phyloP scores from a whole-genome alignment of 2,797 vertebrate species.

The Cyclura pinguis region DNA sequence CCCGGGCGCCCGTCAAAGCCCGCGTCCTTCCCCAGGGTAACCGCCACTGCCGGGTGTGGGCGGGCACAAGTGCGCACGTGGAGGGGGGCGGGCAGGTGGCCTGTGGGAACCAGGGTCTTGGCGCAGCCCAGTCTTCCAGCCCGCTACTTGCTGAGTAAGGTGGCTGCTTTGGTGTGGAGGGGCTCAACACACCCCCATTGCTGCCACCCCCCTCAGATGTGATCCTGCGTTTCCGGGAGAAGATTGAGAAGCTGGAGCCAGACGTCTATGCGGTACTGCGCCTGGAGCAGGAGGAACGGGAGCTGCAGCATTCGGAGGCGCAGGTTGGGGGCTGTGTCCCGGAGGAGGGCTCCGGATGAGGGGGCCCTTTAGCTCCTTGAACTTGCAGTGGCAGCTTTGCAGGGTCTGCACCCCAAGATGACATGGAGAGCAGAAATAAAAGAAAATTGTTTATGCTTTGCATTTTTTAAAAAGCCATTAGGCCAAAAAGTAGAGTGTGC shows the following conservation, averaged over 20 bases:
- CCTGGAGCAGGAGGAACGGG: slow-evolving; percentile 92
- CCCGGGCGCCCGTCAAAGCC: slow-evolving; percentile 90
- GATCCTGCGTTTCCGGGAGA: slow-evolving; percentile 92
- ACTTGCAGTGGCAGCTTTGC: too few relatives aligned
- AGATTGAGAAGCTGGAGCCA: slow-evolving; percentile 92
- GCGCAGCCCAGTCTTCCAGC: background rate
- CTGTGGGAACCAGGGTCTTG: background rate
- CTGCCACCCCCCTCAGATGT: slow-evolving; percentile 83
- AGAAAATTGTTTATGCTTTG: too few relatives aligned
- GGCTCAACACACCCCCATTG: background rate
- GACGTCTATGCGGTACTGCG: slow-evolving; percentile 91
- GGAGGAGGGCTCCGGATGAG: background rate
- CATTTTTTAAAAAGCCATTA: too few relatives aligned
- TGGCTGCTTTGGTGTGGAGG: background rate
- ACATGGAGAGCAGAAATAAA: too few relatives aligned
- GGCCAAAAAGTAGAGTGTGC: too few relatives aligned
- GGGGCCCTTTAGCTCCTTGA: background rate
- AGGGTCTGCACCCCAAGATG: too few relatives aligned
- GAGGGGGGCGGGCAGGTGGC: too few relatives aligned
- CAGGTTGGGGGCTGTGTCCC: slow-evolving; percentile 79
- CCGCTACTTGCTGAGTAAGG: rapidly evolving
- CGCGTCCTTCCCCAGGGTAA: slow-evolving; percentile 92
- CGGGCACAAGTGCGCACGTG: background rate
- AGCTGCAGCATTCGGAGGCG: slow-evolving; percentile 90
- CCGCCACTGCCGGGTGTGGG: background rate